Percentiles rank a stretch among this genome's conserved stretches.
Conservation (phyloP, 1,140 invertebrate species). For the Muscidifurax raptorellus region DNA sequence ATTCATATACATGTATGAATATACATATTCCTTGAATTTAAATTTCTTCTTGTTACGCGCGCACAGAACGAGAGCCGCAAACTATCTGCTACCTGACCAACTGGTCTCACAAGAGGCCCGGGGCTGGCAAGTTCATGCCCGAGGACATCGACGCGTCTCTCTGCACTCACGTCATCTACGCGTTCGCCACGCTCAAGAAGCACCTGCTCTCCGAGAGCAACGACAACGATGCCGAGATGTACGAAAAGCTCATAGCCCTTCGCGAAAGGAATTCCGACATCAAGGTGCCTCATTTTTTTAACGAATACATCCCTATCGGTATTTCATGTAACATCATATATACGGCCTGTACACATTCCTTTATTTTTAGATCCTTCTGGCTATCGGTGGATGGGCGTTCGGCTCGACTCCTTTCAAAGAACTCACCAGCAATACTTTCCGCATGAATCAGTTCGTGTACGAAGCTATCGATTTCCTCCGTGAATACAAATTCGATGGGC, state of each 20-base stretch:
- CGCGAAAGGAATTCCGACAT: conserved; percentile 93
- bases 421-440: conserved; percentile 91
- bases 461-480: conserved; percentile 94
- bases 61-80: conserved; percentile 85
- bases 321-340: no score
- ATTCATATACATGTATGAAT: no score
- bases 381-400: conserved; percentile 96
- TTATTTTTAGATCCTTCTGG: conserved; percentile 86
- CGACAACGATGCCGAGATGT: conserved; percentile 89
- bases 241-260: conserved; percentile 87
- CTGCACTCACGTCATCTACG: conserved; percentile 95
- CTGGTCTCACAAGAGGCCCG: conserved; percentile 93
- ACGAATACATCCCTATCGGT: no score
- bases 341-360: no score
- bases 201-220: conserved; percentile 86
- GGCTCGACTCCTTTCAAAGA: conserved; percentile 95
- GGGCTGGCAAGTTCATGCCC: conserved; percentile 89
- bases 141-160: conserved; percentile 91
- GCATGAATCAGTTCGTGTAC: conserved; percentile 97
- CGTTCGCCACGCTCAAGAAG: conserved; percentile 92
- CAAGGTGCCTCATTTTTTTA: conserved; percentile 78
- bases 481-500: conserved; percentile 93
- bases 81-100: conserved; percentile 96
- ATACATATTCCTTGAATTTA: no score
- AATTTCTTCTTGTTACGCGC: no score